Conservation (phyloP, 2,888 invertebrate species). For the Glyphotaelius pellucidus region DNA sequence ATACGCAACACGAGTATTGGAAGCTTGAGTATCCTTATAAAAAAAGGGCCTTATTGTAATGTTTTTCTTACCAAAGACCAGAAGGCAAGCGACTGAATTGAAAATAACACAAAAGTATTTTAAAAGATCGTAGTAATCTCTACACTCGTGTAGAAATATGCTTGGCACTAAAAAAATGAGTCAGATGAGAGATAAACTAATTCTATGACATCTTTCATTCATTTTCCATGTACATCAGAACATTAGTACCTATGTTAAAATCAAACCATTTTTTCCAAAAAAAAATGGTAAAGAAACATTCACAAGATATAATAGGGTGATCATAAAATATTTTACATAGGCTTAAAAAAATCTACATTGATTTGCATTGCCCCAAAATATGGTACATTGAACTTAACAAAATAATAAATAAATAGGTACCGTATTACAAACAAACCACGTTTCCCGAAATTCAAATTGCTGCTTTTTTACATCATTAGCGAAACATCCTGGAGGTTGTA, state of each 20-base stretch:
- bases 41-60: too few relatives aligned
- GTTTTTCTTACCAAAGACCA: background rate
- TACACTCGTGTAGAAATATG: background rate
- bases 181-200: too few relatives aligned
- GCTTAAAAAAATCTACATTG: background rate
- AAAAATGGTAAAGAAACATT: background rate
- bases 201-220: too few relatives aligned
- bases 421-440: background rate
- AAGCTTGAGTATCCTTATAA: too few relatives aligned
- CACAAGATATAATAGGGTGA: too few relatives aligned
- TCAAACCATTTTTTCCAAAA: background rate
- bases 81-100: background rate
- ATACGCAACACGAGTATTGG: too few relatives aligned
- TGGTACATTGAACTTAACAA: background rate
- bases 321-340: background rate
- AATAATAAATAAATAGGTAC: background rate
- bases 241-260: background rate
- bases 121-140: background rate
- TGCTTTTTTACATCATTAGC: conserved; percentile 14
- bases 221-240: too few relatives aligned
- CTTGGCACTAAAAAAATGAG: too few relatives aligned
- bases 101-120: background rate
- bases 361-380: background rate
- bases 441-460: background rate
- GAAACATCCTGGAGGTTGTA: background rate